These are phyloP conservation scores for Conus betulinus DNA, from an alignment of 1,140 invertebrate genomes.

Conservation along the genomic window DNA sequence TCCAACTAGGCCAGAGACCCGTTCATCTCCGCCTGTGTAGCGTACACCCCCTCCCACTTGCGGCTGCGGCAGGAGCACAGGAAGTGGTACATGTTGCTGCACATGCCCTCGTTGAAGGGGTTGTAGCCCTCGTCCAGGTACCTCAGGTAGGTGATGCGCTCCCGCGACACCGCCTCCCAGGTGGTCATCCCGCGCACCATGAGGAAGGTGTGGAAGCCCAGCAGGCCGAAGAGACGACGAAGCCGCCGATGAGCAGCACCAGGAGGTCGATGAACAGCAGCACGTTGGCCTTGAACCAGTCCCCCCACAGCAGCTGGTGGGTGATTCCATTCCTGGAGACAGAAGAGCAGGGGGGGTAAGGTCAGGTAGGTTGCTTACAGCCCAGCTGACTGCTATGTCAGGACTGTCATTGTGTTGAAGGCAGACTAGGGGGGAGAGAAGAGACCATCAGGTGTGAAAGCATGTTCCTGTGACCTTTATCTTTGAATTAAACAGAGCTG, in stretches of 20 bases:
- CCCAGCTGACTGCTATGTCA: too few species aligned
- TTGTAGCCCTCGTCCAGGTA: conserved; percentile 71
- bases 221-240: conserved; percentile 63
- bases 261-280: conserved; percentile 67
- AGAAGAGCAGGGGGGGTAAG: neutral
- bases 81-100: conserved; percentile 69
- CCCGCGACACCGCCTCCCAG: conserved; percentile 72
- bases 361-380: too few species aligned
- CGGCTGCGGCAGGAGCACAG: conserved; percentile 58
- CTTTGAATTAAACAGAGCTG: too few species aligned
- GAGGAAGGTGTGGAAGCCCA: conserved; percentile 72
- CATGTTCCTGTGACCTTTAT: too few species aligned
- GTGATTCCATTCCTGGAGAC: conserved; percentile 60
- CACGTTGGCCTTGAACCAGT: conserved; percentile 66
- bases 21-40: conserved; percentile 31
- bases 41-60: conserved; percentile 67
- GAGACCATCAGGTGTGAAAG: too few species aligned
- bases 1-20: conserved; percentile 16
- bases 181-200: conserved; percentile 70
- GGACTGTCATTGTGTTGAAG: too few species aligned
- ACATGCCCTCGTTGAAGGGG: conserved; percentile 72
- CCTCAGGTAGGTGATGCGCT: conserved; percentile 74
- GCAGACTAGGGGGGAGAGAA: too few species aligned
- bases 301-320: conserved; percentile 54
- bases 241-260: conserved; percentile 61